These are phyloP conservation scores for Schizopygopsis malacanthus DNA, from an alignment of 2,797 vertebrate genomes.

Conservation along the genomic window DNA sequence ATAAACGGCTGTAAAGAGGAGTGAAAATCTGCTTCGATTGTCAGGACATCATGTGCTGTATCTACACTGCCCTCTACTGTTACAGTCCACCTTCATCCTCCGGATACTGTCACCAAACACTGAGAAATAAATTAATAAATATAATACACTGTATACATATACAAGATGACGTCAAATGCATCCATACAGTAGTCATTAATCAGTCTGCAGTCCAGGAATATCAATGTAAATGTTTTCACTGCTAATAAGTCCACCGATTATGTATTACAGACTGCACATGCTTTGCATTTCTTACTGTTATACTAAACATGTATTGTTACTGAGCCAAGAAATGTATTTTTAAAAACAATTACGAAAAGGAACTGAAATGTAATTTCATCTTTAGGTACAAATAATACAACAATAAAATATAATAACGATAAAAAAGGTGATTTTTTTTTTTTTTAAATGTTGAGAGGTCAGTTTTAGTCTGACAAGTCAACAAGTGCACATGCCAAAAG, in stretches of 20 bases:
- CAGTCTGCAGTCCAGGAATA: neutral
- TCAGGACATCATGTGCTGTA: conserved; percentile 36
- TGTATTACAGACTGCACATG: neutral
- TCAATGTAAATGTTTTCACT: neutral
- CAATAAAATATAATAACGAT: conserved; percentile 9
- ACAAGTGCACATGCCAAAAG: neutral
- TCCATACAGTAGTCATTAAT: conserved; percentile 8
- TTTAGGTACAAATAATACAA: conserved; percentile 26
- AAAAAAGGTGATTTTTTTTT: neutral
- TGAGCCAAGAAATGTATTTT: neutral
- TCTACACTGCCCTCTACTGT: conserved; percentile 66
- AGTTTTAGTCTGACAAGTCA: neutral
- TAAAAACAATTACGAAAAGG: neutral
- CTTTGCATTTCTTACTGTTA: neutral
- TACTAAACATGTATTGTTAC: conserved; percentile 3
- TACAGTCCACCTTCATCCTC: neutral
- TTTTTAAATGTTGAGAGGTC: neutral
- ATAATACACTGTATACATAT: conserved; percentile 52
- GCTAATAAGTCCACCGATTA: neutral
- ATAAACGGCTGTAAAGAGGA: conserved; percentile 30
- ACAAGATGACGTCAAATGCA: conserved; percentile 15
- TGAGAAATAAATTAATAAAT: conserved; percentile 65
- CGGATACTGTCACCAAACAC: conserved; percentile 14
- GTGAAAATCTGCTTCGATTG: conserved; percentile 44
- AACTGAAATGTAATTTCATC: conserved; percentile 1